These are phyloP conservation scores for Adoxophyes honmai DNA, from an alignment of 1,140 invertebrate species.

Conservation along the genomic window DNA sequence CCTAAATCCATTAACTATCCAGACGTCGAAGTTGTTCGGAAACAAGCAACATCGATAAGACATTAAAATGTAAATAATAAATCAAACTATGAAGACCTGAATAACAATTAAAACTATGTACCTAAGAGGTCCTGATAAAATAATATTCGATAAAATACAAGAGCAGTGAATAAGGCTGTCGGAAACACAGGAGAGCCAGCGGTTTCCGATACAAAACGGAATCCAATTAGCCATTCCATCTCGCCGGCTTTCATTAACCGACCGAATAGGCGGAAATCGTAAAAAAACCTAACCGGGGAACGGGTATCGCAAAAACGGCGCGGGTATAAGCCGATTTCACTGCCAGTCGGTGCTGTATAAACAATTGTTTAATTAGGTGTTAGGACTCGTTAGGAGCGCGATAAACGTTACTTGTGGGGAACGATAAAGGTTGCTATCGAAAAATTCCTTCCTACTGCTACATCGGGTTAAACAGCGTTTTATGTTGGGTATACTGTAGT, in stretches of 20 bases:
- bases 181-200: slow-evolving; percentile 22
- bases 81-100: not conserved
- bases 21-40: not conserved
- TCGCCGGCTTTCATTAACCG: slow-evolving; percentile 50
- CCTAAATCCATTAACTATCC: not conserved
- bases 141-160: not conserved
- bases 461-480: too few relatives aligned
- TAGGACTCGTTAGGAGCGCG: slow-evolving; percentile 17
- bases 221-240: slow-evolving; percentile 64
- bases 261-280: slow-evolving; percentile 48
- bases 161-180: slow-evolving; percentile 7
- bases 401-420: slow-evolving; percentile 28
- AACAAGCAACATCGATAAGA: not conserved
- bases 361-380: slow-evolving; percentile 38
- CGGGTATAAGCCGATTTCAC: slow-evolving; percentile 36
- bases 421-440: slow-evolving; percentile 19
- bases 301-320: slow-evolving; percentile 34
- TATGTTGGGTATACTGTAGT: too few relatives aligned
- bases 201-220: slow-evolving; percentile 56
- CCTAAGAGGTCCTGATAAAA: not conserved
- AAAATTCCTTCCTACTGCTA: too few relatives aligned
- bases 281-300: slow-evolving; percentile 40
- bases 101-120: slow-evolving; percentile 3
- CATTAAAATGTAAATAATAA: not conserved
- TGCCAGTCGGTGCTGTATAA: slow-evolving; percentile 31